These are phyloP conservation scores for Botia almorhae DNA, from an alignment of 2,797 vertebrate species.

Conservation along the genomic window DNA sequence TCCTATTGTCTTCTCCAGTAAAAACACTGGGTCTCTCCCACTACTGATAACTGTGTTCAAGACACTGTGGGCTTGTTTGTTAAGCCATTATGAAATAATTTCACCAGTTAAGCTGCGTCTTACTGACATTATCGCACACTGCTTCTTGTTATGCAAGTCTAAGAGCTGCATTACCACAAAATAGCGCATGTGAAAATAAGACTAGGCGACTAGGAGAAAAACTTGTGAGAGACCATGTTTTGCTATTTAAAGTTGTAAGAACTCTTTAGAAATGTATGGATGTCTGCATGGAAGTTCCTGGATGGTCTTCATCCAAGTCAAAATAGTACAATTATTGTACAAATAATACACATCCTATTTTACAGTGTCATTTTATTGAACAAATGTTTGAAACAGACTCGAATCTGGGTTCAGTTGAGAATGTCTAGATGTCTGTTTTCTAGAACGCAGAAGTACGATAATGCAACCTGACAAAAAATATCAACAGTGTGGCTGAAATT, in stretches of 20 bases:
- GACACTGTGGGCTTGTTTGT: constrained; percentile 72
- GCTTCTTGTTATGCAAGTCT: constrained; percentile 57
- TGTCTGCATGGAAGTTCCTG: background rate
- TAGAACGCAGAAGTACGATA: constrained; percentile 11
- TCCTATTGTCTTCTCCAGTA: constrained; percentile 77
- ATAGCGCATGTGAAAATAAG: constrained; percentile 12
- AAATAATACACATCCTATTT: background rate
- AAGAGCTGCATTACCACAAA: constrained; percentile 37
- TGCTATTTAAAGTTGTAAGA: constrained; percentile 18
- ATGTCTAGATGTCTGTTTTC: background rate
- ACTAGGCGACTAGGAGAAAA: background rate
- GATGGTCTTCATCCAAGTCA: constrained; percentile 3
- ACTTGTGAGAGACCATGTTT: background rate
- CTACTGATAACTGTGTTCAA: constrained; percentile 68
- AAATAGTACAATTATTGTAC: background rate
- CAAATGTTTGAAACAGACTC: constrained; percentile 3
- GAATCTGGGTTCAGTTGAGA: background rate
- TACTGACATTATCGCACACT: constrained; percentile 49
- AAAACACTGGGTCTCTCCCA: constrained; percentile 73
- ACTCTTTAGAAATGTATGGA: background rate
- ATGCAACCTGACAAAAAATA: constrained; percentile 31
- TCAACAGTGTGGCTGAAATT: background rate
- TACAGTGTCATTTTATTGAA: background rate
- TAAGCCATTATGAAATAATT: constrained; percentile 70
- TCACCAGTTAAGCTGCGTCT: constrained; percentile 57